phyloP scores from a whole-genome alignment of 2,888 invertebrate genomes.

The Allophyes oxyacanthae region DNA sequence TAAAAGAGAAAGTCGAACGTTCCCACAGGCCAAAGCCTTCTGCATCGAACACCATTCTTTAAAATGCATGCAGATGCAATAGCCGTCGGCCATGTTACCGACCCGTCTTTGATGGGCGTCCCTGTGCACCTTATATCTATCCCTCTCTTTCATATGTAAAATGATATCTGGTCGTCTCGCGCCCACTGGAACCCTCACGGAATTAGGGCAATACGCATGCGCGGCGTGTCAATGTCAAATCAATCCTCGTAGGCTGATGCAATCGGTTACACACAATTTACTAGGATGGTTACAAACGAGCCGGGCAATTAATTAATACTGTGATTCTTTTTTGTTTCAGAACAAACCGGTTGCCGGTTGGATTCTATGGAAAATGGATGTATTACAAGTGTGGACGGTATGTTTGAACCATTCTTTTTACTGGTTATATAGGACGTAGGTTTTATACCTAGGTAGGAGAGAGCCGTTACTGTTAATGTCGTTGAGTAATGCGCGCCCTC shows the following conservation, averaged over 20 bases:
- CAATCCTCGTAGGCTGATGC: conserved; percentile 88
- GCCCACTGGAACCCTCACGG: conserved; percentile 66
- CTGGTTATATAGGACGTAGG: conserved; percentile 20
- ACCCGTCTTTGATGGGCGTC: conserved; percentile 67
- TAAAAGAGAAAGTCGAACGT: conserved; percentile 53
- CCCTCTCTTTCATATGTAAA: conserved; percentile 63
- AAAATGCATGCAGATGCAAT: conserved; percentile 83
- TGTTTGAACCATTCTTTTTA: conserved; percentile 49
- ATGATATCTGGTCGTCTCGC: conserved; percentile 66
- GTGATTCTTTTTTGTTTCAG: conserved; percentile 67
- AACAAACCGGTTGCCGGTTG: conserved; percentile 48
- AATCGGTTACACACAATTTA: conserved; percentile 71
- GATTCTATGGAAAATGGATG: conserved; percentile 54
- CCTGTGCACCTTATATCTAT: conserved; percentile 62
- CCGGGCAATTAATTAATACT: conserved; percentile 59
- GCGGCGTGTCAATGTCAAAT: conserved; percentile 88
- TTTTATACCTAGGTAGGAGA: conserved; percentile 15
- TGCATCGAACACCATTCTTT: conserved; percentile 64
- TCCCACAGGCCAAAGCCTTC: conserved; percentile 59
- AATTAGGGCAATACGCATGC: conserved; percentile 88
- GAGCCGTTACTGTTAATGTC: conserved; percentile 40
- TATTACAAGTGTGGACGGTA: conserved; percentile 56
- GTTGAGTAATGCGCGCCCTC: conserved; percentile 38
- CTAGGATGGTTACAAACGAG: conserved; percentile 61
- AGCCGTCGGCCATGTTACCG: conserved; percentile 83